These are phyloP conservation scores for Ivindomyrus marchei DNA, from an alignment of 2,113 vertebrate genomes.

Conservation along the genomic window DNA sequence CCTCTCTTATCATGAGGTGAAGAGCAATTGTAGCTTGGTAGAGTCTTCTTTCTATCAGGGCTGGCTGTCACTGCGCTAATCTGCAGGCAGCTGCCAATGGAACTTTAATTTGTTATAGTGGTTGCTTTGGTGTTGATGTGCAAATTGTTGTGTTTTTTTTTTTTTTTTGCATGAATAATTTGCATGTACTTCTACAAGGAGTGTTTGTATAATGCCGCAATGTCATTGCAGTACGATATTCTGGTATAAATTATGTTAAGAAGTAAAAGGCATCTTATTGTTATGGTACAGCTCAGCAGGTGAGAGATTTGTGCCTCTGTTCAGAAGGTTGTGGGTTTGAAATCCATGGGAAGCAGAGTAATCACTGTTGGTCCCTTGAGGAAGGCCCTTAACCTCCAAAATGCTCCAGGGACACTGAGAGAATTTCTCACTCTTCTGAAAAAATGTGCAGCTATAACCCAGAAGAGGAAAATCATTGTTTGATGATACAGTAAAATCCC, in stretches of 20 bases:
- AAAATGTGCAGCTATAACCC: background rate
- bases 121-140: background rate
- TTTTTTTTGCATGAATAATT: background rate
- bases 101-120: background rate
- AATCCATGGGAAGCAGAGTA: background rate
- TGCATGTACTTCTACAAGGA: background rate
- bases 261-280: background rate
- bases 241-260: background rate
- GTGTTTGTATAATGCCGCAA: background rate
- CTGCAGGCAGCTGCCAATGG: background rate
- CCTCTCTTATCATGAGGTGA: conserved; percentile 84
- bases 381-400: background rate
- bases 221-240: background rate
- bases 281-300: background rate
- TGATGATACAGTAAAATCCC: background rate
- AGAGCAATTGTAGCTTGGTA: background rate
- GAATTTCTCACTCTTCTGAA: background rate
- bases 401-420: background rate
- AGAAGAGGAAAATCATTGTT: background rate
- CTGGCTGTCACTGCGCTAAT: background rate
- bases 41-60: background rate
- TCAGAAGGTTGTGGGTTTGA: background rate
- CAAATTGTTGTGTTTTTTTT: background rate
- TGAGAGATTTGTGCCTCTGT: background rate
- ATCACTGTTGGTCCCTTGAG: background rate